Conservation (phyloP, 2,888 invertebrate species). For the Hesperia comma region DNA sequence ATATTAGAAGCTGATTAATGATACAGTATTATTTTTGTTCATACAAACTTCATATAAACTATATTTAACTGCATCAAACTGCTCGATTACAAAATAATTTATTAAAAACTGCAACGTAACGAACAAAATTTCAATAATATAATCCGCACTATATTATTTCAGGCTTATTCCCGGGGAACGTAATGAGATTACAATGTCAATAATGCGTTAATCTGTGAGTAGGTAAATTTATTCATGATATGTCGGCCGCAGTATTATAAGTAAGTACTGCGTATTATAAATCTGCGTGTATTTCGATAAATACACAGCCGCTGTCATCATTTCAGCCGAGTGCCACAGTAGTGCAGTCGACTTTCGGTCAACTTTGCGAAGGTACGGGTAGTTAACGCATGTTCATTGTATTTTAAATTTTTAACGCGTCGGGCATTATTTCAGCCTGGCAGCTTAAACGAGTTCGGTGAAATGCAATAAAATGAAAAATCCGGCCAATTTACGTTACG, state of each 20-base stretch:
- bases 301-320: slow-evolving; percentile 10
- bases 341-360: slow-evolving; percentile 6
- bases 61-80: neutral
- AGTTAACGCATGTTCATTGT: neutral
- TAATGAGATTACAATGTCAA: slow-evolving; percentile 35
- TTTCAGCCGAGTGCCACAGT: slow-evolving; percentile 10
- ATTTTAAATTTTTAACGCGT: slow-evolving; percentile 18
- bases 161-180: slow-evolving; percentile 26
- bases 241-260: slow-evolving; percentile 22
- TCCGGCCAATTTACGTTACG: slow-evolving; percentile 28
- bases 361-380: slow-evolving; percentile 4
- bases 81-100: slow-evolving; percentile 1
- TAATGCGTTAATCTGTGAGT: slow-evolving; percentile 33
- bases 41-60: too few species aligned
- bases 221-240: slow-evolving; percentile 35
- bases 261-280: slow-evolving; percentile 5
- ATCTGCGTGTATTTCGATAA: slow-evolving; percentile 13
- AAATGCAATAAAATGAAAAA: slow-evolving; percentile 35
- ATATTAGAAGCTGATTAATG: too few species aligned
- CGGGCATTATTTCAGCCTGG: slow-evolving; percentile 20
- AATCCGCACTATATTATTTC: slow-evolving; percentile 34
- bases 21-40: too few species aligned
- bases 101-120: slow-evolving; percentile 25
- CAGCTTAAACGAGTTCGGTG: slow-evolving; percentile 25
- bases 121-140: slow-evolving; percentile 34